Percentiles rank a stretch among this genome's conserved stretches.
These are phyloP conservation scores for Patella pellucida DNA, from an alignment of 2,888 invertebrate genomes.

Conservation along the genomic window DNA sequence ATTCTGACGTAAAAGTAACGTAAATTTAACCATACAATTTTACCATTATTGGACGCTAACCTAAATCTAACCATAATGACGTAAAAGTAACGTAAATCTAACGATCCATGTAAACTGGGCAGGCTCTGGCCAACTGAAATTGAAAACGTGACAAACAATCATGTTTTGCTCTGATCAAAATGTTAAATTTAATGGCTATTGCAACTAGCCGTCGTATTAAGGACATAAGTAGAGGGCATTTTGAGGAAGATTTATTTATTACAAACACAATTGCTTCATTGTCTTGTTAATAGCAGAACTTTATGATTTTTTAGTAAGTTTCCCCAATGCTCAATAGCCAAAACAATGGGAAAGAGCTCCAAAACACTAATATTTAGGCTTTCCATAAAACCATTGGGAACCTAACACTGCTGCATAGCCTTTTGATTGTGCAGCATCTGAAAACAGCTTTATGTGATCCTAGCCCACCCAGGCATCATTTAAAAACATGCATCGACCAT, in stretches of 20 bases:
- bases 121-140: too few species aligned
- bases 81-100: too few species aligned
- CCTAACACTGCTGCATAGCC: slow-evolving; percentile 15
- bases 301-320: not conserved
- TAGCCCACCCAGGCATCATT: not conserved
- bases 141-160: too few species aligned
- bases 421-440: not conserved
- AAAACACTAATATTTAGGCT: not conserved
- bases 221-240: not conserved
- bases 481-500: too few species aligned
- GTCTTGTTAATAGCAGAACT: not conserved
- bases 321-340: not conserved
- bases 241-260: slow-evolving; percentile 9
- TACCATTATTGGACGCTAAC: too few species aligned
- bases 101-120: too few species aligned
- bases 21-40: too few species aligned
- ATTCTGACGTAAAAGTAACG: too few species aligned
- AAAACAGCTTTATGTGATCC: not conserved
- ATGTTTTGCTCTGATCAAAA: too few species aligned
- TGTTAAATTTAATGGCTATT: too few species aligned
- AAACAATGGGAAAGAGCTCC: slow-evolving; percentile 8
- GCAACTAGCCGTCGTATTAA: not conserved
- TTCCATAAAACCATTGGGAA: not conserved
- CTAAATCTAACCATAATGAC: too few species aligned
- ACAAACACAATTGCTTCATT: slow-evolving; percentile 4